Base-by-base conservation (phyloP, 2,797 vertebrate genomes). In the Hirundo rustica region DNA sequence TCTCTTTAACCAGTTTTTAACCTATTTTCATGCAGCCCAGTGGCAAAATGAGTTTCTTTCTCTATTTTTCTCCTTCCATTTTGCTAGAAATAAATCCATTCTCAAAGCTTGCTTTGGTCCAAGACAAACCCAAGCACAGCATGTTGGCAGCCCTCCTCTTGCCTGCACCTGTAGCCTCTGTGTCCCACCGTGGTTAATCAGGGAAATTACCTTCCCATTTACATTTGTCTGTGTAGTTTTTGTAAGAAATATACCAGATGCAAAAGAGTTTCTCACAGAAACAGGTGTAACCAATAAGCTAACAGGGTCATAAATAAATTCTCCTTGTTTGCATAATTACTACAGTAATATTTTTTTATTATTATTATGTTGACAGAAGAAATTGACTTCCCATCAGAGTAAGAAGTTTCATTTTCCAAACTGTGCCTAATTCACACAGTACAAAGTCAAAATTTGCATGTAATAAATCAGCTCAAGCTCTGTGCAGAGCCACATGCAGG, bases 141-240 rank as follows among this genome's bases (percentile, higher is more conserved):
- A 0, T 0, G 16, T 20, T 20, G 32, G 48, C 53, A 57, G 16
- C 19, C 14, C 55, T 60, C 16, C 57, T 82, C 44, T 30, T 85
- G 18, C 32, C 58, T 11, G 2, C 17, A 36, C 10, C n/a, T 55
- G 61, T 50, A 51, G 32, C 13, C 20, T 71, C 25, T 0, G 0
- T n/a, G 30, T 58, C 22, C 15, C 32, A 19, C 36, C 19, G 44
- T 3, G 6, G 27, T 50, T 36, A 51, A 51, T 3, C 0, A 0
- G 27, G 25, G 11, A 67, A 71, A 14, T 55, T 74, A 48, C 11
- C 16, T 87, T 80, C 14, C 40, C 36, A 30, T 71, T 73, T 55
- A 16, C 38, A 58, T 65, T 79, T 77, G 25, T 40, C 30, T 74
- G 3, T 55, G 22, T 16, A 64, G 21, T 53, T 60, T 81, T 64